Evolutionary conservation across 2,113 vertebrate genomes (phyloP).

Genomic region (Phrynosoma platyrhinos): DNA sequence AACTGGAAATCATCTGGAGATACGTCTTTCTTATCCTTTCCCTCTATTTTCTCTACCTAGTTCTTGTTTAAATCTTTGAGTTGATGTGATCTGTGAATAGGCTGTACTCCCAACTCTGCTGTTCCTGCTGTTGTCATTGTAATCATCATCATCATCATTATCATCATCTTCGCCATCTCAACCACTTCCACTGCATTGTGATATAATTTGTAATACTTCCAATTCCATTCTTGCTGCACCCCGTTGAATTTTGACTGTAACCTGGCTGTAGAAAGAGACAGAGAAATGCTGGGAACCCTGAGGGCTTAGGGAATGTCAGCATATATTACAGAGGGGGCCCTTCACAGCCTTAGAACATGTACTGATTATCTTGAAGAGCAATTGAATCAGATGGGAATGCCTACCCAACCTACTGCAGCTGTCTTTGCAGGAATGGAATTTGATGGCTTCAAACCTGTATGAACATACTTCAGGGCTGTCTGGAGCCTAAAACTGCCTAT

Average conservation of each 20-base stretch:
- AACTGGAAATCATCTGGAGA: not conserved
- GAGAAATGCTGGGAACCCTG: not conserved
- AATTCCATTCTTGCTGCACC: not conserved
- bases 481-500: slow-evolving; percentile 53
- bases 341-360: slow-evolving; percentile 31
- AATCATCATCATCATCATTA: too few species aligned
- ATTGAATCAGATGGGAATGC: slow-evolving; percentile 59
- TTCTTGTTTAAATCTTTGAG: not conserved
- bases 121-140: too few species aligned
- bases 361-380: slow-evolving; percentile 60
- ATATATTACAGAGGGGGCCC: slow-evolving; percentile 37
- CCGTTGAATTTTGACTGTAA: slow-evolving; percentile 27
- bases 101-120: not conserved
- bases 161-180: too few species aligned
- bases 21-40: not conserved
- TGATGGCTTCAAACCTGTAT: slow-evolving; percentile 53
- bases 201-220: not conserved
- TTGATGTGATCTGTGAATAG: not conserved
- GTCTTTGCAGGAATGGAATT: slow-evolving; percentile 60
- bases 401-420: slow-evolving; percentile 41
- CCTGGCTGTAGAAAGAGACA: slow-evolving; percentile 44
- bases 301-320: slow-evolving; percentile 28
- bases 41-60: not conserved
- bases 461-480: slow-evolving; percentile 50
- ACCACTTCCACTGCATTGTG: not conserved